Evolutionary conservation across 53 echinoderm and acorn worm genomes (phyloP).

Genomic region (Paracentrotus lividus): DNA sequence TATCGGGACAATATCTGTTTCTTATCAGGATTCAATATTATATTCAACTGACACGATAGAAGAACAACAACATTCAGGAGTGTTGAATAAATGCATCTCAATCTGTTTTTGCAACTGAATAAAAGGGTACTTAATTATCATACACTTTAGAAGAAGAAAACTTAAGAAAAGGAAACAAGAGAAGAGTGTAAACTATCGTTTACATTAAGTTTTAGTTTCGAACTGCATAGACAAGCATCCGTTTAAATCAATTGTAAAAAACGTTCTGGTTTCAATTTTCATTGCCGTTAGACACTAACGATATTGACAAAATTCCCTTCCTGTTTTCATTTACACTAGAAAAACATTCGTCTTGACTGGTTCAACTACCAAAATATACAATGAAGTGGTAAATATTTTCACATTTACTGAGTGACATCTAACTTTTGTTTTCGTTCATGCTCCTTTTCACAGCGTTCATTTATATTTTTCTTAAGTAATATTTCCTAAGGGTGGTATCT

Average conservation of each 20-base stretch:
- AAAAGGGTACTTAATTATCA: neutral
- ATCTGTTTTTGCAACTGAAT: neutral
- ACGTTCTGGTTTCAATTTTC: slow-evolving; percentile 17
- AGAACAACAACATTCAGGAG: neutral
- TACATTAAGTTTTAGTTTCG: slow-evolving; percentile 36
- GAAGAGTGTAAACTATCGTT: neutral
- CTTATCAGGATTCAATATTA: too few relatives aligned
- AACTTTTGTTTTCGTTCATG: neutral
- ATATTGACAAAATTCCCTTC: neutral
- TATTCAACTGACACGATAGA: too few relatives aligned
- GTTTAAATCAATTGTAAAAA: slow-evolving; percentile 18
- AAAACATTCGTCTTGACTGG: neutral
- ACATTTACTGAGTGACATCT: too few relatives aligned
- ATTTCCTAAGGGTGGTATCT: too few relatives aligned
- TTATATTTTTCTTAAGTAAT: neutral
- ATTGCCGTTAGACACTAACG: neutral
- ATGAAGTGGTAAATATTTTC: neutral
- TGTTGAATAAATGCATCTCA: neutral
- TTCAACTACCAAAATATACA: neutral
- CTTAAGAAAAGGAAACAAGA: neutral
- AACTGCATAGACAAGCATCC: slow-evolving; percentile 23
- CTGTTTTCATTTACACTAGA: neutral
- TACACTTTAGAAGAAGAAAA: neutral
- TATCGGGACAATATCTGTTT: too few relatives aligned
- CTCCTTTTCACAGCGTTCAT: neutral